These are phyloP conservation scores for Rhodinocichla rosea DNA, from an alignment of 2,113 vertebrate species.

Conservation along the genomic window DNA sequence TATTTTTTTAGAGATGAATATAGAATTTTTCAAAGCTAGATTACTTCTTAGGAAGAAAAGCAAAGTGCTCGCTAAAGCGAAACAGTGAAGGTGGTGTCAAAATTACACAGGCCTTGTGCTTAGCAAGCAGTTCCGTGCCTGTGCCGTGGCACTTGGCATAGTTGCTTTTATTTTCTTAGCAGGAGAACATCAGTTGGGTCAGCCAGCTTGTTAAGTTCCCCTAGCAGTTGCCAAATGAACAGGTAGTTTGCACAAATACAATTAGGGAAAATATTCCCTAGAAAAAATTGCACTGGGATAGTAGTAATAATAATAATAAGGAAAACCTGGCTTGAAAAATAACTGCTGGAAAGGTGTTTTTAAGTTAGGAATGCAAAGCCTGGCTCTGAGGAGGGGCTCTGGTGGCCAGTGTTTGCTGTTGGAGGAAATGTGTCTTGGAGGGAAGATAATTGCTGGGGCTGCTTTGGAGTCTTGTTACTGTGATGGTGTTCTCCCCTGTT, in stretches of 20 bases:
- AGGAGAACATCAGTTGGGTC: slow-evolving; percentile 8
- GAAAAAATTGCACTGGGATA: not conserved
- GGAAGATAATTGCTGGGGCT: not conserved
- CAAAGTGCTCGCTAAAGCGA: not conserved
- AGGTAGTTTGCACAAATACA: slow-evolving; percentile 35
- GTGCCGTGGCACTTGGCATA: not conserved
- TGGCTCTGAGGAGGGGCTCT: not conserved
- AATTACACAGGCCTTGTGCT: slow-evolving; percentile 16
- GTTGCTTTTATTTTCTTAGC: slow-evolving; percentile 33
- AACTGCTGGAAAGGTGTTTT: not conserved
- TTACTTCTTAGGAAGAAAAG: slow-evolving; percentile 41
- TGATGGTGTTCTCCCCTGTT: not conserved
- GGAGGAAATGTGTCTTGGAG: not conserved
- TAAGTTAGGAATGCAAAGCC: not conserved
- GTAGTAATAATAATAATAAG: not conserved
- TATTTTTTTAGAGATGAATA: slow-evolving; percentile 71
- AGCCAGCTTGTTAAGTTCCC: not conserved
- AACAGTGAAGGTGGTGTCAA: not conserved
- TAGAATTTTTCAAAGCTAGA: slow-evolving; percentile 42
- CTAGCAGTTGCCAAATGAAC: slow-evolving; percentile 52
- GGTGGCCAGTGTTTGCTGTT: not conserved
- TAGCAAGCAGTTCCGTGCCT: not conserved
- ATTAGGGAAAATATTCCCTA: not conserved
- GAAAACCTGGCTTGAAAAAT: not conserved
- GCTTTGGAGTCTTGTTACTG: fast-evolving